A percentile compares a stretch with the other conserved stretches of the same genome.
Evolutionary conservation across 2,888 invertebrate genomes (phyloP).

Genomic region (Harpalus rufipes): DNA sequence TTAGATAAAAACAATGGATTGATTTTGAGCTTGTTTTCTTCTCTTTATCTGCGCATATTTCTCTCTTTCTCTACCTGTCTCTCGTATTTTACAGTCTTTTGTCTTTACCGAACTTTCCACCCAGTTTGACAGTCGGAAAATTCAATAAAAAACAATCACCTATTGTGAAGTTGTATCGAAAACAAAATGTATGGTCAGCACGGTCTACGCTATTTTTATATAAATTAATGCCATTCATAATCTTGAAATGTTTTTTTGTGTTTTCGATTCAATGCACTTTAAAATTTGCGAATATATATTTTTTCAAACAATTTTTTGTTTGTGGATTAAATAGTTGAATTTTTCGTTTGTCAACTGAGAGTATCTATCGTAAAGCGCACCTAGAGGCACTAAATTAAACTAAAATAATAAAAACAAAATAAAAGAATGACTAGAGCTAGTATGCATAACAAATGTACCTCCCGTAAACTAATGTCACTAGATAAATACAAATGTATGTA

Average conservation of each 20-base stretch:
- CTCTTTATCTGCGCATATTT: constrained; percentile 50
- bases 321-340: not conserved
- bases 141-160: constrained; percentile 49
- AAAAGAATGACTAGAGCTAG: constrained; percentile 44
- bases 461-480: constrained; percentile 29
- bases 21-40: constrained; percentile 49
- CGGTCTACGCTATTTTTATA: not conserved
- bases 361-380: constrained; percentile 24
- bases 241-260: not conserved
- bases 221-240: not conserved
- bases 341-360: constrained; percentile 15
- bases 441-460: constrained; percentile 24
- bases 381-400: constrained; percentile 54
- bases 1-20: constrained; percentile 47
- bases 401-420: constrained; percentile 12
- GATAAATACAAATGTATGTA: constrained; percentile 42
- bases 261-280: too few species aligned
- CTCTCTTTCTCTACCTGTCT: constrained; percentile 48
- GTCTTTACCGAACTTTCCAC: constrained; percentile 20
- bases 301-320: not conserved
- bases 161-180: constrained; percentile 1
- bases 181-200: not conserved
- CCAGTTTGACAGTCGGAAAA: constrained; percentile 37
- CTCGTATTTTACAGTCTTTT: constrained; percentile 46
- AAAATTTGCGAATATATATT: too few species aligned